phyloP scores from a whole-genome alignment of 2,888 invertebrate species.

The Melipona beecheii region DNA sequence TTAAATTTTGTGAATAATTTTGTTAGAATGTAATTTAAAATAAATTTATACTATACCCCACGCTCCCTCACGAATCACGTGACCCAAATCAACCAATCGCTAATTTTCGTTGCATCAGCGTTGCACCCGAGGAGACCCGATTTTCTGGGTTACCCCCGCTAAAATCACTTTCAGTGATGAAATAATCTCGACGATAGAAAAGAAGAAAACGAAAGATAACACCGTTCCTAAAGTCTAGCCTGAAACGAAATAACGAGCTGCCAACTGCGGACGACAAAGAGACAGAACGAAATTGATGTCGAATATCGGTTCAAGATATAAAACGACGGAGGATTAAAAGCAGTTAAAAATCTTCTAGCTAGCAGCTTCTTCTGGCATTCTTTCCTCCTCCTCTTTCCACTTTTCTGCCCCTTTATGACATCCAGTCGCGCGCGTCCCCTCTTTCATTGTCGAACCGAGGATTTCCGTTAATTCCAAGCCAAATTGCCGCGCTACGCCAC shows the following conservation, averaged over 20 bases:
- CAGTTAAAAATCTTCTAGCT: not conserved
- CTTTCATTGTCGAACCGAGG: not conserved
- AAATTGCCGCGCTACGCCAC: constrained; percentile 2
- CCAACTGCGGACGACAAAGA: not conserved
- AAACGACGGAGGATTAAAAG: not conserved
- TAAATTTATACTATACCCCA: too few relatives aligned
- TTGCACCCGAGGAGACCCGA: too few relatives aligned
- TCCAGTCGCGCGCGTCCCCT: not conserved
- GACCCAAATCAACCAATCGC: too few relatives aligned
- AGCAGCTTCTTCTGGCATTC: not conserved
- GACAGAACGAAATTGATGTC: not conserved
- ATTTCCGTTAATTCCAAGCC: constrained; percentile 28
- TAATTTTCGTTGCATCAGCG: too few relatives aligned
- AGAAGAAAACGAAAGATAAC: too few relatives aligned
- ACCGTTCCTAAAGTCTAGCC: too few relatives aligned
- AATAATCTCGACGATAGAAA: too few relatives aligned
- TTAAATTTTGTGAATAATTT: too few relatives aligned
- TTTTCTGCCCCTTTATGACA: not conserved
- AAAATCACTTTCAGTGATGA: too few relatives aligned
- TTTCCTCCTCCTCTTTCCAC: not conserved
- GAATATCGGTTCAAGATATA: not conserved
- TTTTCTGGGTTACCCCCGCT: too few relatives aligned
- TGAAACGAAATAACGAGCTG: not conserved
- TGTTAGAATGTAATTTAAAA: too few relatives aligned
- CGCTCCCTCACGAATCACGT: too few relatives aligned